Percentiles rank a stretch among this genome's conserved stretches.
Conservation (phyloP, 37 sponge, comb jelly and placozoan genomes). For the Halisarca cf. caerulea region DNA sequence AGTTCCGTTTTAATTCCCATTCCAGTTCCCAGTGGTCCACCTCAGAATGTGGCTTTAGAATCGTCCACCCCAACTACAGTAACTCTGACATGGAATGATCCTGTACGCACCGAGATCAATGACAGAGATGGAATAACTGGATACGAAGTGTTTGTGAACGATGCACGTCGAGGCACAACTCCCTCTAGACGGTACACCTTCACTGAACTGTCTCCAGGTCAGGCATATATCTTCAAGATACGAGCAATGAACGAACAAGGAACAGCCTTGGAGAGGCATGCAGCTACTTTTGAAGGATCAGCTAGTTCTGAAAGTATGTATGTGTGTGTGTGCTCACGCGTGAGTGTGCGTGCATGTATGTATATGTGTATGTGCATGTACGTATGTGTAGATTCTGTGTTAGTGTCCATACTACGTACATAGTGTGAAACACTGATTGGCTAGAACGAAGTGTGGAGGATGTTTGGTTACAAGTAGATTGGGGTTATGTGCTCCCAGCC, state of each 20-base stretch:
- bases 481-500: too few relatives aligned
- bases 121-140: constrained; percentile 28
- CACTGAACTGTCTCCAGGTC: neutral
- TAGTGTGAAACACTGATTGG: neutral
- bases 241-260: constrained; percentile 19
- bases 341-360: neutral
- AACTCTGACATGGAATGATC: constrained; percentile 15
- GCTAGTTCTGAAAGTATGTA: neutral
- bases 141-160: neutral
- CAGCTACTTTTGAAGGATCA: neutral
- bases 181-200: neutral
- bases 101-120: neutral
- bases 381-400: neutral
- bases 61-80: neutral
- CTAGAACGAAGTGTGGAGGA: neutral
- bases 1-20: too few relatives aligned
- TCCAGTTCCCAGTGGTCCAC: constrained; percentile 33
- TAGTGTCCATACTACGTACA: neutral
- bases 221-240: neutral
- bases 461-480: neutral
- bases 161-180: too few relatives aligned
- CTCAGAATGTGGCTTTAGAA: neutral
- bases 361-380: too few relatives aligned
- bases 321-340: neutral
- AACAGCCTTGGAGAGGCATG: neutral